Percentiles rank a stretch among this genome's conserved stretches.
These are phyloP conservation scores for Xiphophorus maculatus DNA, from an alignment of 2,113 vertebrate genomes.

Conservation along the genomic window DNA sequence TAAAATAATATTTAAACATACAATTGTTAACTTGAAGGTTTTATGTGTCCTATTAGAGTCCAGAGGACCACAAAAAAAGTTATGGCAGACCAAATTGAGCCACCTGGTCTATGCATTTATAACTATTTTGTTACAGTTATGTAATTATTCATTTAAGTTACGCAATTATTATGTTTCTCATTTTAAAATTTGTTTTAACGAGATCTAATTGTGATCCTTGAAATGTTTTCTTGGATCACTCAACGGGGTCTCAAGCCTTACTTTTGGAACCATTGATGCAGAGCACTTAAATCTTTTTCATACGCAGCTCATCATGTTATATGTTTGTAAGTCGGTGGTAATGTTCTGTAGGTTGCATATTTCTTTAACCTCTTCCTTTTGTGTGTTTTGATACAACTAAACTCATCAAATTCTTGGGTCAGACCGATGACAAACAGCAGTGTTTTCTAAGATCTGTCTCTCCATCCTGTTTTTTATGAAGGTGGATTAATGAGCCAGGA, in stretches of 20 bases:
- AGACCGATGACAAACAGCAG: slow-evolving; percentile 33
- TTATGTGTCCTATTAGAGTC: too few relatives aligned
- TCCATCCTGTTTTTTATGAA: slow-evolving; percentile 45
- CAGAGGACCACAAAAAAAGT: too few relatives aligned
- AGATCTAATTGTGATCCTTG: not conserved
- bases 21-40: too few relatives aligned
- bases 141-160: too few relatives aligned
- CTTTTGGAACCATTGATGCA: not conserved
- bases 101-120: too few relatives aligned
- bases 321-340: not conserved
- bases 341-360: not conserved
- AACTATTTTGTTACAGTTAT: too few relatives aligned
- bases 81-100: too few relatives aligned
- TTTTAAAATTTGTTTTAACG: not conserved
- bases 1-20: too few relatives aligned
- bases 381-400: slow-evolving; percentile 38
- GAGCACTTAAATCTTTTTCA: not conserved
- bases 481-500: slow-evolving; percentile 63
- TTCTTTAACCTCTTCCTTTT: slow-evolving; percentile 2
- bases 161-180: not conserved
- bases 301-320: too few relatives aligned
- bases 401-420: slow-evolving; percentile 21
- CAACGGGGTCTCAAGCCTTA: not conserved
- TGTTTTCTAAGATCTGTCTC: slow-evolving; percentile 28
- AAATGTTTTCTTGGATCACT: not conserved